Conservation (phyloP, 2,113 vertebrate species). For the Alethe castanea region DNA sequence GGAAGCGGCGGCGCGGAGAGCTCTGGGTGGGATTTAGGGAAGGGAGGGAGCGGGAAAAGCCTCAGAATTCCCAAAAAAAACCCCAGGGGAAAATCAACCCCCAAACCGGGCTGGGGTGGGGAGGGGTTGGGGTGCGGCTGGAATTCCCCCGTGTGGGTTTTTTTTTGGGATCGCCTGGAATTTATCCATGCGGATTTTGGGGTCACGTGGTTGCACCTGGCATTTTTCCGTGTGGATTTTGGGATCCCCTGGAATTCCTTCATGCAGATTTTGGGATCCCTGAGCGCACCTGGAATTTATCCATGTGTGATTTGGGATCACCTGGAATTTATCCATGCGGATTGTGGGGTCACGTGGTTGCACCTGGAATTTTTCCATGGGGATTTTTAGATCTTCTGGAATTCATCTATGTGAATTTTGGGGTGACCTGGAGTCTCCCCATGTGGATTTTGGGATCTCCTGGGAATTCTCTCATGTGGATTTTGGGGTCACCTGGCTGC, state of each 20-base stretch:
- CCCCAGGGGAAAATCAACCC: background rate
- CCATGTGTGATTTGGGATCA: no score
- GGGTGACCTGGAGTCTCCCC: no score
- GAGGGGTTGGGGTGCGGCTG: background rate
- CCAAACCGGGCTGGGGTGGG: background rate
- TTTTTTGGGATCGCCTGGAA: no score
- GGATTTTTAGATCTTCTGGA: background rate
- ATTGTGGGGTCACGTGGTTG: background rate
- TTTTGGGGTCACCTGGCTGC: no score
- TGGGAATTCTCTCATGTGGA: background rate
- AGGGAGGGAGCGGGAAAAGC: background rate
- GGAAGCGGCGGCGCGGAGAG: background rate
- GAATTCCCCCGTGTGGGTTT: background rate
- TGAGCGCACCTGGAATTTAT: no score
- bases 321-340: background rate
- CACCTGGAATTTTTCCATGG: no score
- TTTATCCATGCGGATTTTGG: no score
- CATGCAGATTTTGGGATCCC: no score
- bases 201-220: no score
- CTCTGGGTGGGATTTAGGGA: background rate
- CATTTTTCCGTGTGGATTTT: background rate
- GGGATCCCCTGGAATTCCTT: no score
- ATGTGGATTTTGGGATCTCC: background rate
- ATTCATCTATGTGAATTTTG: background rate
- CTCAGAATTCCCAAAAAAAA: background rate